phyloP scores from a whole-genome alignment of 2,797 vertebrate genomes.

The Acanthiza pusilla region DNA sequence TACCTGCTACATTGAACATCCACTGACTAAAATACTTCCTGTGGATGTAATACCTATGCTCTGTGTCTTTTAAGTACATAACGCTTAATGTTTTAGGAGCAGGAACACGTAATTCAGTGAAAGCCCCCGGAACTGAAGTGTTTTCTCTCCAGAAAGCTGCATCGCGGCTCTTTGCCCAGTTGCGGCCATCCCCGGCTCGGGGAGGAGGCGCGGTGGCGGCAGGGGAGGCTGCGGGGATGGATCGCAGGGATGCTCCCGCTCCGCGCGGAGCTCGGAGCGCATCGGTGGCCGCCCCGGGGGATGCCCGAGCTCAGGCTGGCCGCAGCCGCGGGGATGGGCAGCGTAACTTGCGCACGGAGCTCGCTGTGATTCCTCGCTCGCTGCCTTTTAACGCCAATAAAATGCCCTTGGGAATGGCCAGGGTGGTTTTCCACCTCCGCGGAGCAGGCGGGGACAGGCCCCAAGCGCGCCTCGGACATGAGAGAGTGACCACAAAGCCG shows the following conservation, averaged over 20 bases:
- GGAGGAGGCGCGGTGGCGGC: neutral
- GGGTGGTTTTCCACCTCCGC: neutral
- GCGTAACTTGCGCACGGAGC: neutral
- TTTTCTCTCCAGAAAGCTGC: neutral
- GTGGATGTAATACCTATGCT: constrained; percentile 62
- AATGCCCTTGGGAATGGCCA: neutral
- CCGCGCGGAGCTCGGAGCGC: neutral
- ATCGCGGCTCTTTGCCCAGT: neutral
- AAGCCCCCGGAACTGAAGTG: neutral
- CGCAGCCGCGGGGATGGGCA: neutral
- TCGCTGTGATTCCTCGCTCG: neutral
- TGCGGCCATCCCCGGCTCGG: neutral
- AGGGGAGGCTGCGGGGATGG: neutral
- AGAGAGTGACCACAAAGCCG: neutral
- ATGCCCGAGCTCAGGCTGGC: neutral
- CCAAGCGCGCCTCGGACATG: accelerated
- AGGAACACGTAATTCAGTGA: constrained; percentile 42
- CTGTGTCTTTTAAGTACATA: constrained; percentile 67
- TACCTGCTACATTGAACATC: constrained; percentile 78
- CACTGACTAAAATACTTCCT: constrained; percentile 73
- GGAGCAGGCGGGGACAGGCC: neutral
- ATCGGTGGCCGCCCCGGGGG: neutral
- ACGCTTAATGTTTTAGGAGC: constrained; percentile 62
- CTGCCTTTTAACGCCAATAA: neutral
- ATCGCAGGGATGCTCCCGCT: neutral